Evolutionary conservation across 1,140 invertebrate species (phyloP), one percentile per base, ranked within the genome.

Genomic region (Oryctes rhinoceros): DNA sequence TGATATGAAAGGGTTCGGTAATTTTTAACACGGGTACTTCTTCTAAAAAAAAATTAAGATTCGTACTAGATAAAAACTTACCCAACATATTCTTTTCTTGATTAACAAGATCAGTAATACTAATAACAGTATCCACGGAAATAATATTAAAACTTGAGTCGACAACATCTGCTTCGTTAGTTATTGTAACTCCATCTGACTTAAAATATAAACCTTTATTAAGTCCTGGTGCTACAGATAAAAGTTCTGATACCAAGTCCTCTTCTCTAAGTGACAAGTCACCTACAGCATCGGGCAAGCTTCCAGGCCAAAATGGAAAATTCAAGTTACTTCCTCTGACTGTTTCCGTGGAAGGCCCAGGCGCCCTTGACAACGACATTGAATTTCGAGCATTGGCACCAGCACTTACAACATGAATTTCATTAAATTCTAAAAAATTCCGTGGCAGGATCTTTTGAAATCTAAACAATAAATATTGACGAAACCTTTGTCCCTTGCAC

Each of bases 291-390:
- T 93, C 91, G 65, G 94, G 91, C 84, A 95, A 93, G 48, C 94
- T 94, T 48, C 93, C 94, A 80, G 95, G 94, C 93, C 93, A 94
- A 87, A 96, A 96, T 37, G 94, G 94, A 86, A 91, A 92, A 86
- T 94, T 95, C 78, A 91, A 91, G 0, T 91, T 89, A 85, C 91
- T 94, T 5, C 94, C 94, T 84, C 90, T 89, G 7, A 94, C 89
- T 82, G 90, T 89, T 84, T 94, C 90, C 48, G 88, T 87, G 59
- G 91, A 88, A 53, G 91, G 88, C 3, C 89, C 90, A 30, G 92
- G 92, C 80, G 91, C 90, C 82, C 94, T 87, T 47, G 88, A 90
- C 87, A 96, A 91, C 4, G 94, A 96, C 87, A 94, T 91, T 0
- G 94, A 95, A 89, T 95, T 96, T 85, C 91, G 91, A 1, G 92